Evolutionary conservation across 2,797 vertebrate species (phyloP), one percentile per base, ranked within the genome.

Genomic region (Sebastes baramenuke): DNA sequence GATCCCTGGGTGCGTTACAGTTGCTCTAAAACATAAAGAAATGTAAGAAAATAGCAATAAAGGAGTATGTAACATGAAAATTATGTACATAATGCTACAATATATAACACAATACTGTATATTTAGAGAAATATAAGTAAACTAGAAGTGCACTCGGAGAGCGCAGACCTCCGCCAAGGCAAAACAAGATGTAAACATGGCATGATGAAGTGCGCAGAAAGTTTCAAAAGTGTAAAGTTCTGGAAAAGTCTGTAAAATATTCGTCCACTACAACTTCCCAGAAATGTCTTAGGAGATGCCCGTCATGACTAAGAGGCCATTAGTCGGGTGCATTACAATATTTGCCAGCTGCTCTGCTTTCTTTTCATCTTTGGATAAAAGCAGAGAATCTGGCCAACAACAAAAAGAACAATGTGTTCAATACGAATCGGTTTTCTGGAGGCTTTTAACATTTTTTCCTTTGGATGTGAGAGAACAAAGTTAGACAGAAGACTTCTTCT

Each of bases 331-430:
- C 69, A 60, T 80, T 71, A 49, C 58, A 75, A 77, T 22, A 36
- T 24, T 18, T 67, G 67, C 68, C 72, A 66, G 70, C 79, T 76
- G 75, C 77, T 61, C 70, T 49, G 69, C 29, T 80, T 80, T 80
- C 52, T 81, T 83, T 72, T 75, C 30, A 38, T 79, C 60, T 68
- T 70, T 16, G 70, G 72, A 77, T 75, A 62, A 89, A 86, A 85
- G 66, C 72, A 54, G 61, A 79, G 75, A 81, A 71, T 36, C 20
- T 8, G 55, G 77, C 83, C 77, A 61, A 78, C 62, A 73, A 54
- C 49, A 54, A 58, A 84, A 72, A 80, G 25, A 72, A 61, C 36
- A 20, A 77, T 68, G 83, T 73, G 79, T 69, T 87, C 72, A 38
- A 16, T 67, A 46, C 1, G 20, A 52, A 27, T 71, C 34, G 6